A percentile compares a stretch with the other conserved stretches of the same genome.
These are phyloP conservation scores for Macroteleia sp. DNA, from an alignment of 2,888 invertebrate species.

Conservation along the genomic window DNA sequence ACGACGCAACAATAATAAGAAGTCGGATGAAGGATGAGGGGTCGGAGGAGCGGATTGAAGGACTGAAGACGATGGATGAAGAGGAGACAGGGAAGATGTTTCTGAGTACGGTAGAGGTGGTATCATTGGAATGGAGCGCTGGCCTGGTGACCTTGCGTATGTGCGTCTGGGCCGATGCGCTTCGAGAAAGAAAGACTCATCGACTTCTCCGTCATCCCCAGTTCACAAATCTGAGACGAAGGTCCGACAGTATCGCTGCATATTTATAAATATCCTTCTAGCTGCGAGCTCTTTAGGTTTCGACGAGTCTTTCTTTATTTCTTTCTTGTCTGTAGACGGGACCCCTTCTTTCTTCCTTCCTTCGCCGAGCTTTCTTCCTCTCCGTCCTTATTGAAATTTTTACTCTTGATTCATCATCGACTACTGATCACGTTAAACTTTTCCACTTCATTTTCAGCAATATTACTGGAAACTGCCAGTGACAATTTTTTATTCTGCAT, in stretches of 20 bases:
- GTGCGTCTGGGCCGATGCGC: conserved; percentile 75
- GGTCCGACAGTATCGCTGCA: conserved; percentile 73
- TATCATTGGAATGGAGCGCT: conserved; percentile 80
- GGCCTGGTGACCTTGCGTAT: conserved; percentile 82
- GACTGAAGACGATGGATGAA: conserved; percentile 44
- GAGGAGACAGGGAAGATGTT: conserved; percentile 42
- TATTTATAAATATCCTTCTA: conserved; percentile 79
- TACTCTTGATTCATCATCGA: conserved; percentile 48
- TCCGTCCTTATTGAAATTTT: conserved; percentile 43
- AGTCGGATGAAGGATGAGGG: conserved; percentile 23
- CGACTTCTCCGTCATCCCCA: conserved; percentile 68
- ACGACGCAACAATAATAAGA: conserved; percentile 55
- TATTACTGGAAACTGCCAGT: no score
- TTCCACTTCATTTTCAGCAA: no score
- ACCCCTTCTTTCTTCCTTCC: conserved; percentile 53
- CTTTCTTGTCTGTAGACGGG: conserved; percentile 55
- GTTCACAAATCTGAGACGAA: conserved; percentile 70
- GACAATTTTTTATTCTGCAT: no score
- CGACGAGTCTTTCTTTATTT: conserved; percentile 58
- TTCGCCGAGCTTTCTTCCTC: conserved; percentile 43
- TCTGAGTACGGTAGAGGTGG: conserved; percentile 72
- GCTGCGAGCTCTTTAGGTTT: conserved; percentile 61
- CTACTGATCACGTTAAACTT: no score
- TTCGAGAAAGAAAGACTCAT: conserved; percentile 64
- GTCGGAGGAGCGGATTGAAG: conserved; percentile 49